Evolutionary conservation across 2,888 invertebrate species (phyloP).

Genomic region (Junonia oenone): DNA sequence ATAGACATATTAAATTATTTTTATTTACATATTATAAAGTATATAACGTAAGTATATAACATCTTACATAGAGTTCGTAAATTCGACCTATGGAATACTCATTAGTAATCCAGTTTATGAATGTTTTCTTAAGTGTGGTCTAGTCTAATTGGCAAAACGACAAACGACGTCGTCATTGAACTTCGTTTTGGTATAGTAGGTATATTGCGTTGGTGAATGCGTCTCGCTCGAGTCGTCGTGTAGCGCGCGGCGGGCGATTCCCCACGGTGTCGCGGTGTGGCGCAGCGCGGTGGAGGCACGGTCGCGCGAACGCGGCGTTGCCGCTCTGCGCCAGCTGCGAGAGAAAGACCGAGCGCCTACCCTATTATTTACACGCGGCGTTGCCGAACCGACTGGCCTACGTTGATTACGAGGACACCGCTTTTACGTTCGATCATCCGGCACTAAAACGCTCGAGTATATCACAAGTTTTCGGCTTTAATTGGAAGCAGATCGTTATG

Average conservation of each 20-base stretch:
- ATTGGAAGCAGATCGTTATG: conserved; percentile 2
- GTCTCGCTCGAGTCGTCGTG: conserved; percentile 52
- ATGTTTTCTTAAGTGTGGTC: conserved; percentile 11
- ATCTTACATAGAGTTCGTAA: background rate
- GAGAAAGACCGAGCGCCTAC: conserved; percentile 77
- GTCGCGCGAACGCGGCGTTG: conserved; percentile 62
- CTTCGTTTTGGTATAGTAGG: conserved; percentile 51
- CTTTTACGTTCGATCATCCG: conserved; percentile 77
- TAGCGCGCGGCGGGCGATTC: conserved; percentile 41
- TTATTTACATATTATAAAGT: background rate
- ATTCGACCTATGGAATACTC: background rate
- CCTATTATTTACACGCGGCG: conserved; percentile 79
- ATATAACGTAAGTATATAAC: conserved; percentile 16
- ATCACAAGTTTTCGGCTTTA: conserved; percentile 34
- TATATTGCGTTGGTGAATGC: conserved; percentile 65
- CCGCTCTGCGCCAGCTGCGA: conserved; percentile 76
- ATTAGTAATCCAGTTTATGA: background rate
- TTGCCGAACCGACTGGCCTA: conserved; percentile 73
- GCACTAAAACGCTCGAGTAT: conserved; percentile 51
- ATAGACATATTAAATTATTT: background rate
- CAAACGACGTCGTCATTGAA: conserved; percentile 21
- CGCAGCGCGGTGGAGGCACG: conserved; percentile 50
- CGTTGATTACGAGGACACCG: conserved; percentile 80
- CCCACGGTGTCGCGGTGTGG: conserved; percentile 44
- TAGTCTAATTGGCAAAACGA: conserved; percentile 11